Conservation (phyloP, 2,797 vertebrate species). For the Urophycis tenuis region DNA sequence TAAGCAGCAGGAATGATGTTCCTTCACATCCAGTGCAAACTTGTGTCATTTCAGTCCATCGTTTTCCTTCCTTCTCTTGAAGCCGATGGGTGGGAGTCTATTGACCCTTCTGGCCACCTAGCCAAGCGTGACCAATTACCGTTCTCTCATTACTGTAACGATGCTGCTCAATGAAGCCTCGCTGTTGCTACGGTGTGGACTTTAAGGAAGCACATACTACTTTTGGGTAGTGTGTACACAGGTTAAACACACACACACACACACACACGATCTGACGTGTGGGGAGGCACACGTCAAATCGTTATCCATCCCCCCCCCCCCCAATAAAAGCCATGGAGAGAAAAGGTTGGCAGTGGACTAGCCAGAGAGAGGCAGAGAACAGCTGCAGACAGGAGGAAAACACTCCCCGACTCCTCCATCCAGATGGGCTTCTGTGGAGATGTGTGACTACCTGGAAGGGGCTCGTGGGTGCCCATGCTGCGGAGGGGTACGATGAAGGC, state of each 20-base stretch:
- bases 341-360: slow-evolving; percentile 1
- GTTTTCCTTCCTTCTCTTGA: not conserved
- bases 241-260: no score
- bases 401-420: not conserved
- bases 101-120: no score
- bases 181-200: no score
- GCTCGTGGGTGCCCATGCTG: slow-evolving; percentile 80
- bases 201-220: no score
- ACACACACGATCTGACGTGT: no score
- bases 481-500: slow-evolving; percentile 94
- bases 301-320: not conserved
- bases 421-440: not conserved
- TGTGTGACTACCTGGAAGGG: slow-evolving; percentile 82
- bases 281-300: no score
- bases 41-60: not conserved
- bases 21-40: not conserved
- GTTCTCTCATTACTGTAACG: no score
- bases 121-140: no score
- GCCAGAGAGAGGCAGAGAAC: slow-evolving; percentile 11
- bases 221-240: no score
- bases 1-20: not conserved
- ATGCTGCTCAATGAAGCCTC: no score
- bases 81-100: no score
- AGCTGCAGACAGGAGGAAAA: not conserved
- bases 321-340: slow-evolving; percentile 11